A percentile compares a stretch with the other conserved stretches of the same genome.
Conservation (phyloP, 64 coral and sea anemone species). For the Dendrophyllia cribrosa region DNA sequence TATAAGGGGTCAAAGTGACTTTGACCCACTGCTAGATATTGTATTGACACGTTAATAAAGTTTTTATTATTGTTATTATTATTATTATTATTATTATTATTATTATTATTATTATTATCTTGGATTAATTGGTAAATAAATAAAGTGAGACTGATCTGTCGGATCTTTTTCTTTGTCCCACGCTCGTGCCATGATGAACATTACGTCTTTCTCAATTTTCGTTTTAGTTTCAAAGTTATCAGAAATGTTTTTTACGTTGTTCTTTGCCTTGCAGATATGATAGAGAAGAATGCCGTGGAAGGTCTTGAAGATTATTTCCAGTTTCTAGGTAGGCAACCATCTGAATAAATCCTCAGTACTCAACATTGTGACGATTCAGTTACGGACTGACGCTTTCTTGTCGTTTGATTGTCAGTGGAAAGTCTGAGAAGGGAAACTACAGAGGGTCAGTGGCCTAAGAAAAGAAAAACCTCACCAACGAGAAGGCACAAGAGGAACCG, state of each 20-base stretch:
- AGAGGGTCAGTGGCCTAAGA: constrained; percentile 6
- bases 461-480: constrained; percentile 69
- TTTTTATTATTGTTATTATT: too few relatives aligned
- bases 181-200: too few relatives aligned
- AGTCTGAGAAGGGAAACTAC: constrained; percentile 84
- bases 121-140: too few relatives aligned
- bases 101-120: too few relatives aligned
- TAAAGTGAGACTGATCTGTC: too few relatives aligned
- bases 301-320: constrained; percentile 82
- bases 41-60: too few relatives aligned
- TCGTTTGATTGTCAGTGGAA: constrained; percentile 40
- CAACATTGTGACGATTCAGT: not conserved
- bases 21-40: too few relatives aligned
- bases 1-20: too few relatives aligned
- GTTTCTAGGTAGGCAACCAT: constrained; percentile 64
- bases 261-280: constrained; percentile 73
- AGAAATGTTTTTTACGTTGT: not conserved
- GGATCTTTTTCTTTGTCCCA: too few relatives aligned
- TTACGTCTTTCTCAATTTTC: not conserved
- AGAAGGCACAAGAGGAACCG: constrained; percentile 87
- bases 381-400: not conserved
- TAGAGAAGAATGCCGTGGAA: constrained; percentile 87
- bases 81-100: too few relatives aligned
- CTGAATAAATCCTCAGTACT: not conserved
- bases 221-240: not conserved